These are phyloP conservation scores for Mycetomoellerius zeteki DNA, from an alignment of 1,140 invertebrate genomes.

Conservation along the genomic window DNA sequence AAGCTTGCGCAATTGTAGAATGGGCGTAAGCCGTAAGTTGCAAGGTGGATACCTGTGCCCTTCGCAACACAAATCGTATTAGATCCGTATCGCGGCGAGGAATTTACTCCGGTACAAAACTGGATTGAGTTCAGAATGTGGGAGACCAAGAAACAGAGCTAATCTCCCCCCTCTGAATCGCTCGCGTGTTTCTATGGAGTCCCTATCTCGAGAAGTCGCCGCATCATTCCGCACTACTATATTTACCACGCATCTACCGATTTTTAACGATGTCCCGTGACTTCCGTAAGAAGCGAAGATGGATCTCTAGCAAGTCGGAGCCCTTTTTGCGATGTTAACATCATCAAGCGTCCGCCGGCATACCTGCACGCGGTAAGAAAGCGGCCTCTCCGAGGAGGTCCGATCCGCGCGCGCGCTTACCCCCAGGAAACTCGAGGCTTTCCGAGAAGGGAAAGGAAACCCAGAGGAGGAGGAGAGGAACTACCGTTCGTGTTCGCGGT, in stretches of 20 bases:
- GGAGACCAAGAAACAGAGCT: constrained; percentile 21
- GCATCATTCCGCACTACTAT: constrained; percentile 40
- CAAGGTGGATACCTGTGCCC: background rate
- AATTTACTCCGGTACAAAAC: constrained; percentile 32
- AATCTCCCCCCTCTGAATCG: background rate
- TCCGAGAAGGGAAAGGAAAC: constrained; percentile 57
- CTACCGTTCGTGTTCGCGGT: constrained; percentile 15
- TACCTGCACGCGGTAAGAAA: constrained; percentile 60
- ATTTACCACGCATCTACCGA: constrained; percentile 46
- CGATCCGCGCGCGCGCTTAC: constrained; percentile 31
- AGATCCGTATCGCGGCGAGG: constrained; percentile 40
- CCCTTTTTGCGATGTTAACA: constrained; percentile 60
- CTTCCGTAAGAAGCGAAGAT: constrained; percentile 52
- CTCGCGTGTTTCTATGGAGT: constrained; percentile 6
- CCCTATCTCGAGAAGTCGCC: constrained; percentile 9
- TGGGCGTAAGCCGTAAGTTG: background rate
- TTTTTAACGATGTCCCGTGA: constrained; percentile 34
- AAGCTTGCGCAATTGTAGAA: too few relatives aligned
- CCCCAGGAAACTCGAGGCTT: constrained; percentile 16
- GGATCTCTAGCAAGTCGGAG: constrained; percentile 38
- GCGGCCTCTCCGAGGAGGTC: constrained; percentile 60
- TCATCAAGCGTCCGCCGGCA: constrained; percentile 62
- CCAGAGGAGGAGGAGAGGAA: background rate
- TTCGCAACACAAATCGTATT: constrained; percentile 28
- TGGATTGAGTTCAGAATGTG: constrained; percentile 14